Conservation (phyloP, 2,888 invertebrate species). For the Pantelozetes paolii region DNA sequence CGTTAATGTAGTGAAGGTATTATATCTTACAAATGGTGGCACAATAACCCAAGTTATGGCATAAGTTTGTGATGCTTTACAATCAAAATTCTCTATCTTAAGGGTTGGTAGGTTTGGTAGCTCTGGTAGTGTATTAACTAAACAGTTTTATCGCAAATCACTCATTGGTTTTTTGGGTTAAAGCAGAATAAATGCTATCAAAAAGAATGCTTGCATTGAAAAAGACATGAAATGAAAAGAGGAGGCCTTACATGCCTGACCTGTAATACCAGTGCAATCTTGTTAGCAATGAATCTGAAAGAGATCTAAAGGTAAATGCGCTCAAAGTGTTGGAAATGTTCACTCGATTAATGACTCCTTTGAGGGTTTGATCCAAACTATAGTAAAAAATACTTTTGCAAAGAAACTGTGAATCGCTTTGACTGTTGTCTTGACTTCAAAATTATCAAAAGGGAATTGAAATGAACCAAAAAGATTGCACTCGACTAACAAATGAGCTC, state of each 20-base stretch:
- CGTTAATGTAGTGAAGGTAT: conserved; percentile 10
- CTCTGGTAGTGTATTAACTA: conserved; percentile 2
- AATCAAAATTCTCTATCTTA: background rate
- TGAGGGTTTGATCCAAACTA: background rate
- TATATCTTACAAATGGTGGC: background rate
- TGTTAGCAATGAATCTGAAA: background rate
- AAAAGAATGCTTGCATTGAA: background rate
- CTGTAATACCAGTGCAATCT: background rate
- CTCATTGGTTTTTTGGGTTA: conserved; percentile 7
- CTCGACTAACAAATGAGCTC: background rate
- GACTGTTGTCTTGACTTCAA: background rate
- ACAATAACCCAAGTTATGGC: background rate
- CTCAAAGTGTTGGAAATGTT: background rate
- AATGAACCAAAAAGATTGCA: background rate
- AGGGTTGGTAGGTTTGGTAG: background rate
- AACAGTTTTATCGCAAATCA: conserved; percentile 17
- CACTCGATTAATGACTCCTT: background rate
- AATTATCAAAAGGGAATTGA: conserved; percentile 1
- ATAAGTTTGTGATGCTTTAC: background rate
- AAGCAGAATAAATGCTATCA: background rate
- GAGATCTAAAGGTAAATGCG: background rate
- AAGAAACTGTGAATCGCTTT: background rate
- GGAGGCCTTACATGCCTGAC: background rate
- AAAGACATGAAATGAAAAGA: background rate
- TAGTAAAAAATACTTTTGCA: background rate